Evolutionary conservation across 1,140 invertebrate genomes (phyloP), one percentile per base, ranked within the genome.

Genomic region (Apis dorsata): DNA sequence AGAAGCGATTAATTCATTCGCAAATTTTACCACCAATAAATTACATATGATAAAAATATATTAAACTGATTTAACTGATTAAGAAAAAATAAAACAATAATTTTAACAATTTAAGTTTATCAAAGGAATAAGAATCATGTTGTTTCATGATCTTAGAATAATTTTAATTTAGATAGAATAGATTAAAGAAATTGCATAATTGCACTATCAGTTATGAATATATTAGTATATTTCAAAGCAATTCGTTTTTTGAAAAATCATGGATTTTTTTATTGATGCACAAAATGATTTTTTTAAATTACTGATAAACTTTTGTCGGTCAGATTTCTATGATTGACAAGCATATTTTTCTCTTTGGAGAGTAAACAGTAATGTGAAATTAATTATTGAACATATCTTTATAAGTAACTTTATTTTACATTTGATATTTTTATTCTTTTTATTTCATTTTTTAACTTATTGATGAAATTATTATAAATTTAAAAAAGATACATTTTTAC

Each of bases 201-300:
- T 62, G 11, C 17, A n/a, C 75, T 59, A 70, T 71, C 65, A 49
- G 17, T 24, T 65, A 34, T 82, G 5, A 44, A 44, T 44, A 44
- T 44, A 44, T 79, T 72, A 70, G 5, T 62, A 79, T 62, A 79
- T 12, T 57, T 24, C 5, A 12, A 57, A 71, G 17, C 19, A 57
- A 78, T 83, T 73, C 24, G 21, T 19, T 62, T 66, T 66, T 19
- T 21, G n/a, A 82, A 17, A 15, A 76, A 21, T 68, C 28, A 8
- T 13, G 55, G 1, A 1, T 57, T 70, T 86, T 74, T 83, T 79
- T 17, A 34, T 60, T 63, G 34, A 24, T 11, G 4, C 7, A 1
- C 62, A 66, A 0, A 69, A 66, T 75, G 74, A 77, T 62, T 75
- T 71, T 72, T 66, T 60, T n/a, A 83, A 12, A 28, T 63, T 28